These are phyloP conservation scores for Myxocyprinus asiaticus DNA, from an alignment of 2,113 vertebrate species.

Conservation along the genomic window DNA sequence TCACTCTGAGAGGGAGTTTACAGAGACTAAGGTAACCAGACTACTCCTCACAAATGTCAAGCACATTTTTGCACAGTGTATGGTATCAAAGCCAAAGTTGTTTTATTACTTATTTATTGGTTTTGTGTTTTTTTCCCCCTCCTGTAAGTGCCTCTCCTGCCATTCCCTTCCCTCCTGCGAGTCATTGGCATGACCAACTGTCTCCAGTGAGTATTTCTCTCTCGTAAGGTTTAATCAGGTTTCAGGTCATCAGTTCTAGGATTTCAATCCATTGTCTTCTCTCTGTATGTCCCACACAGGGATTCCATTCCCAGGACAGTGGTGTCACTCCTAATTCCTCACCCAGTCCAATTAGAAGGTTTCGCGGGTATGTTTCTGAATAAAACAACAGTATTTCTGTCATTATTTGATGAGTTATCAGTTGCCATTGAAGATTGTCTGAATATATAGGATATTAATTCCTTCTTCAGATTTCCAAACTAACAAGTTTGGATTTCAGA, in stretches of 20 bases:
- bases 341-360: conserved; percentile 75
- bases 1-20: conserved; percentile 64
- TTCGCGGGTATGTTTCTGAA: conserved; percentile 64
- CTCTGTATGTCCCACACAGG: conserved; percentile 57
- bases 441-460: too few relatives aligned
- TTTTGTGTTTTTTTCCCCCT: background rate
- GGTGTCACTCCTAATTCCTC: conserved; percentile 79
- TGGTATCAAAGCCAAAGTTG: background rate
- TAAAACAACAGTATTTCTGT: background rate
- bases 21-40: conserved; percentile 68
- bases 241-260: background rate
- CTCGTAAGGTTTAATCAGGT: background rate
- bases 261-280: background rate
- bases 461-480: too few relatives aligned
- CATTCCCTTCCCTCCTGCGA: conserved; percentile 63
- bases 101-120: background rate
- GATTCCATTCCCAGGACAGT: conserved; percentile 71
- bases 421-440: background rate
- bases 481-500: too few relatives aligned
- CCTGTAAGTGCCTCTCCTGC: conserved; percentile 65
- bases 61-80: background rate
- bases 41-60: background rate
- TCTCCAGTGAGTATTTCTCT: conserved; percentile 63
- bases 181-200: conserved; percentile 70
- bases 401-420: background rate